These are phyloP conservation scores for Murina feae DNA, from an alignment of 2,113 vertebrate genomes.

Conservation along the genomic window DNA sequence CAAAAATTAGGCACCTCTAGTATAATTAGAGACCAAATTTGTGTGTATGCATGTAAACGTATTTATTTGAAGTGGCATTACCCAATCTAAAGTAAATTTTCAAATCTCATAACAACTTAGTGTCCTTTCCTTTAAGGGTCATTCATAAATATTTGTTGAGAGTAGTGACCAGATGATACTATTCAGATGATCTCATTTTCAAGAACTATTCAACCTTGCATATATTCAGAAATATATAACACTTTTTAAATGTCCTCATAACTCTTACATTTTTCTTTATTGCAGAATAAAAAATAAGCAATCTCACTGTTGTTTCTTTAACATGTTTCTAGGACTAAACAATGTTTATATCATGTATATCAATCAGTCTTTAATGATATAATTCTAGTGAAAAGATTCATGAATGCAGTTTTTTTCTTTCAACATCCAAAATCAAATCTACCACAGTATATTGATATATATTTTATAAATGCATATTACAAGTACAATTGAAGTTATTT, in stretches of 20 bases:
- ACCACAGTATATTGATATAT: conserved; percentile 61
- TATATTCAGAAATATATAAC: not conserved
- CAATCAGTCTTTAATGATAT: conserved; percentile 73
- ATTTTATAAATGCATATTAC: conserved; percentile 39
- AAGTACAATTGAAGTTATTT: conserved; percentile 63
- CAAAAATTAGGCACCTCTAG: not conserved
- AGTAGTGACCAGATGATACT: not conserved
- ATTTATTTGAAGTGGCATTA: not conserved
- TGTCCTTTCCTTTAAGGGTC: not conserved
- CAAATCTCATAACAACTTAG: not conserved
- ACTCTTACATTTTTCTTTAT: not conserved
- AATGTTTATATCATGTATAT: conserved; percentile 46
- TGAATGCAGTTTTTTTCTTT: conserved; percentile 58
- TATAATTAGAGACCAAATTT: not conserved
- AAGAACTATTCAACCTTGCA: not conserved
- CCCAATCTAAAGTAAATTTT: not conserved
- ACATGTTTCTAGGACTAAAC: conserved; percentile 35
- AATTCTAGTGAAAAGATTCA: conserved; percentile 66
- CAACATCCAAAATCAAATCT: conserved; percentile 66
- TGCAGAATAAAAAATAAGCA: not conserved
- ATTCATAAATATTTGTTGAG: not conserved
- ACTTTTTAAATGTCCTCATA: not conserved
- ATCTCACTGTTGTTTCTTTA: not conserved
- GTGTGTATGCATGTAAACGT: too few species aligned
- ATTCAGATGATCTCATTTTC: not conserved